phyloP scores from a whole-genome alignment of 2,113 vertebrate genomes.

The Gallinago paraguaiae region DNA sequence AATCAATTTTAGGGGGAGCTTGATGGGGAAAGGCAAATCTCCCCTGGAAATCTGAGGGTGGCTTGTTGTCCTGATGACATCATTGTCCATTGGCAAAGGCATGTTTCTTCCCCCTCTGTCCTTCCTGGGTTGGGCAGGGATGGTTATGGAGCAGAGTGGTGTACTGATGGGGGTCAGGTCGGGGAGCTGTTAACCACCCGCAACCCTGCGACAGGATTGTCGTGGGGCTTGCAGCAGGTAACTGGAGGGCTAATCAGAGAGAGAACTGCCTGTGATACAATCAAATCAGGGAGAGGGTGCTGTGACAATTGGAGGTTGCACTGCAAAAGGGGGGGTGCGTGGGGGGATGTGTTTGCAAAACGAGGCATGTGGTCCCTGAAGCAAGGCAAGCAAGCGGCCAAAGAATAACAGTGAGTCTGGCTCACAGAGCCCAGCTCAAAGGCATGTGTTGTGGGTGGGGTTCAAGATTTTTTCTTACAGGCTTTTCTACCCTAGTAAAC shows the following conservation, averaged over 20 bases:
- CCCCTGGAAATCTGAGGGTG: neutral
- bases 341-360: neutral
- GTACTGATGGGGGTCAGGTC: neutral
- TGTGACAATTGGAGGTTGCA: neutral
- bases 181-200: neutral
- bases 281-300: neutral
- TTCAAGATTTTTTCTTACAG: neutral
- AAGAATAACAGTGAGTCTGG: neutral
- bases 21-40: neutral
- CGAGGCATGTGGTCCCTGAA: fast-evolving
- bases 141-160: neutral
- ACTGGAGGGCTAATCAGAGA: neutral
- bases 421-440: neutral
- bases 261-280: neutral
- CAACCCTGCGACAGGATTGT: neutral
- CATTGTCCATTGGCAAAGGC: neutral
- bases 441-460: neutral
- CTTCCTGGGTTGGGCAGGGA: neutral
- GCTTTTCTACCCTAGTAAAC: neutral
- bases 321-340: neutral
- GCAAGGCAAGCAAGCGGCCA: neutral
- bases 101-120: neutral
- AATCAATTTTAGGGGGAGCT: neutral
- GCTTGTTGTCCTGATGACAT: neutral
- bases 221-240: neutral